Conservation (phyloP, 1,140 invertebrate species). For the Homalodisca vitripennis region DNA sequence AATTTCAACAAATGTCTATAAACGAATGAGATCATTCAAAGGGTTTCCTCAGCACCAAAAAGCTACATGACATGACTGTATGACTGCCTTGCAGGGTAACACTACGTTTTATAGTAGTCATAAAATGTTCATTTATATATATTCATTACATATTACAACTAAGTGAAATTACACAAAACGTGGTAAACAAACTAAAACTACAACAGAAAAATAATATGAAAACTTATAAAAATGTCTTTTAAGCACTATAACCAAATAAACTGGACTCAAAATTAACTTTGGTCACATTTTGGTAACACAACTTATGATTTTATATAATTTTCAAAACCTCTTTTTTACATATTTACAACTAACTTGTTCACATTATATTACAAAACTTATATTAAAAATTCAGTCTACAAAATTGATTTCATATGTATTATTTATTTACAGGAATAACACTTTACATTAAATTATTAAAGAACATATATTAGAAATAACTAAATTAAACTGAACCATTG, state of each 20-base stretch:
- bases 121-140: no score
- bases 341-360: constrained; percentile 11
- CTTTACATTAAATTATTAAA: not conserved
- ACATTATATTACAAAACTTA: constrained; percentile 10
- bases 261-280: not conserved
- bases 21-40: no score
- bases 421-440: constrained; percentile 15
- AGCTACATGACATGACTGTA: no score
- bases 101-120: no score
- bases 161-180: no score
- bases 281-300: constrained; percentile 21
- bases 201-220: not conserved
- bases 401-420: not conserved
- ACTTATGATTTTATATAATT: constrained; percentile 1
- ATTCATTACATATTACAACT: no score
- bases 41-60: no score
- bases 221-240: constrained; percentile 24
- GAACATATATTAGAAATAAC: no score
- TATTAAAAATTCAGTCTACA: constrained; percentile 8
- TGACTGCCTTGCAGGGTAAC: no score
- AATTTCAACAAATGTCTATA: no score
- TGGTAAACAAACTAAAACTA: no score
- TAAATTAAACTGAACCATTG: no score
- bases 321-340: constrained; percentile 3
- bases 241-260: constrained; percentile 7